These are phyloP conservation scores for Penelope pileata DNA, from an alignment of 2,113 vertebrate species.

Conservation along the genomic window DNA sequence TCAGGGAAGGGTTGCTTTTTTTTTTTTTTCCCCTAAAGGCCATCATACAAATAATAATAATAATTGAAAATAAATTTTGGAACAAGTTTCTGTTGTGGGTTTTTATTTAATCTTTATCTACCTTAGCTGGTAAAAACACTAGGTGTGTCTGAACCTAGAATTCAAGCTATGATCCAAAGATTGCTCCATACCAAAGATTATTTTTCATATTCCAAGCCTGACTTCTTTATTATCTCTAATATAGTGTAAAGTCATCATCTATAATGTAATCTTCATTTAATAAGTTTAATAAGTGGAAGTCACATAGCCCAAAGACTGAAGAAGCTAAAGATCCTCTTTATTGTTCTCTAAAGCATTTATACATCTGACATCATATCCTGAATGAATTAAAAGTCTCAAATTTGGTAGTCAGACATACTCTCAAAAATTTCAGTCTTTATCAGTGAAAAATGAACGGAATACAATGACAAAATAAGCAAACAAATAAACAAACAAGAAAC, in stretches of 20 bases:
- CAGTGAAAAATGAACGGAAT: background rate
- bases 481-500: background rate
- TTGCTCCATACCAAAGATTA: background rate
- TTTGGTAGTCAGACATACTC: background rate
- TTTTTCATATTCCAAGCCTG: background rate
- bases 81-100: background rate
- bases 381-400: background rate
- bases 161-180: background rate
- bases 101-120: background rate
- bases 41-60: background rate
- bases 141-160: background rate
- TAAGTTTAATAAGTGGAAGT: background rate
- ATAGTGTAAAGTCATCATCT: background rate
- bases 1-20: background rate
- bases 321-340: background rate
- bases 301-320: background rate
- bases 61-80: no score
- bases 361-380: background rate
- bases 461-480: background rate
- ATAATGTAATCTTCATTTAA: background rate
- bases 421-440: background rate
- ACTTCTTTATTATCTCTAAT: background rate
- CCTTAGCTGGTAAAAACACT: background rate
- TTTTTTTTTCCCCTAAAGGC: rapidly evolving
- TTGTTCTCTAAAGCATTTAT: background rate